phyloP scores from a whole-genome alignment of 2,113 vertebrate species.

The Morone saxatilis region DNA sequence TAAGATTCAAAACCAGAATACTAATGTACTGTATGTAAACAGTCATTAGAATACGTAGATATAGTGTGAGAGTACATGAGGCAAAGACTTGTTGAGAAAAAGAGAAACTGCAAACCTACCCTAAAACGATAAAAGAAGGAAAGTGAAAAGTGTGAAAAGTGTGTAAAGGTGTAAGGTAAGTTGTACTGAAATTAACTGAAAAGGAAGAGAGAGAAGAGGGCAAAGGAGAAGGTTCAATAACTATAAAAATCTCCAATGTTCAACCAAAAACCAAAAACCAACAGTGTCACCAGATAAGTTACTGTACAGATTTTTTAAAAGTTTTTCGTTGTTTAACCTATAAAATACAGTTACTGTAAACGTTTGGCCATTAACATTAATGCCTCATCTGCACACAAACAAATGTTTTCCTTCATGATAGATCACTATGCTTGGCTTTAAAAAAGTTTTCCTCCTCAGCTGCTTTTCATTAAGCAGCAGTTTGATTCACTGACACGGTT shows the following conservation, averaged over 20 bases:
- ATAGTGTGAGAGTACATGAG: background rate
- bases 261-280: background rate
- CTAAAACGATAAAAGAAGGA: background rate
- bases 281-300: background rate
- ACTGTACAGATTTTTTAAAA: background rate
- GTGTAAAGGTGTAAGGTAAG: background rate
- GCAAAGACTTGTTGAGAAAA: background rate
- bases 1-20: background rate
- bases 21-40: background rate
- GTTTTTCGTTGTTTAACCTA: background rate
- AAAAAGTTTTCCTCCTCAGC: slow-evolving; percentile 13
- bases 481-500: slow-evolving; percentile 51
- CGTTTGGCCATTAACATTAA: background rate
- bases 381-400: background rate
- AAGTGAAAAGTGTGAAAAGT: background rate
- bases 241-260: slow-evolving; percentile 19
- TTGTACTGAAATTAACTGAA: background rate
- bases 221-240: background rate
- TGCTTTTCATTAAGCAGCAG: slow-evolving; percentile 31
- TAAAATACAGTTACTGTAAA: background rate
- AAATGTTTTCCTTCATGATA: background rate
- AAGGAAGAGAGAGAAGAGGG: background rate
- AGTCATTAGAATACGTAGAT: background rate
- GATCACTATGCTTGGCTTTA: background rate
- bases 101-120: too few relatives aligned